phyloP scores from a whole-genome alignment of 2,888 invertebrate genomes.

The Cephus sareptanus region DNA sequence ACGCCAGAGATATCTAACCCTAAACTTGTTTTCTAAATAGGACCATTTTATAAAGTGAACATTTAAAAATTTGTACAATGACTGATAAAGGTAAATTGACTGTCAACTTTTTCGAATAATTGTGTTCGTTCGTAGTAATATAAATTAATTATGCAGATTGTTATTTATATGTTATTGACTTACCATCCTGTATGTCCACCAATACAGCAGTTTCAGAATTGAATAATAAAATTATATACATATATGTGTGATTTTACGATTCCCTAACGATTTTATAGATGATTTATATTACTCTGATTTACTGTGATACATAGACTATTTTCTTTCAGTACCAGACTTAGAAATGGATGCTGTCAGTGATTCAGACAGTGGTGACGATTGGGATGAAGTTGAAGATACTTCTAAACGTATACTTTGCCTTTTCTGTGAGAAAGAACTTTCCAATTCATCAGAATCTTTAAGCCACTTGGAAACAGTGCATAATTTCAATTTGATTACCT shows the following conservation, averaged over 20 bases:
- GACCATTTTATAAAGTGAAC: not conserved
- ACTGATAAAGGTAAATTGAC: constrained; percentile 27
- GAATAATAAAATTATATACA: not conserved
- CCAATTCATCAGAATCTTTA: constrained; percentile 74
- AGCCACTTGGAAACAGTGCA: constrained; percentile 76
- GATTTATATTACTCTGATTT: not conserved
- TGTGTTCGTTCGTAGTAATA: not conserved
- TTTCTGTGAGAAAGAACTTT: constrained; percentile 75
- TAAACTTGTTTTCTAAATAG: not conserved
- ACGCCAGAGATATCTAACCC: constrained; percentile 2
- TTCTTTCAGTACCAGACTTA: not conserved
- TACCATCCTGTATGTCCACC: not conserved
- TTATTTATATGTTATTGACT: not conserved
- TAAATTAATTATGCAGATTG: not conserved
- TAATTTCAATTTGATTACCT: constrained; percentile 72
- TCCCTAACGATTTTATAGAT: not conserved
- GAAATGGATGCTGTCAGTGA: constrained; percentile 44
- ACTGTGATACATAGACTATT: not conserved
- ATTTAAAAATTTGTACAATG: constrained; percentile 21
- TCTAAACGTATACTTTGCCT: constrained; percentile 72
- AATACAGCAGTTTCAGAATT: not conserved
- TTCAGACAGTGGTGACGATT: constrained; percentile 66
- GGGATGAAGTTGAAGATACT: constrained; percentile 70
- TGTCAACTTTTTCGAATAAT: not conserved
- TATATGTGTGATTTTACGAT: not conserved